These are phyloP conservation scores for Patella depressa DNA, from an alignment of 2,888 invertebrate genomes.

Conservation along the genomic window DNA sequence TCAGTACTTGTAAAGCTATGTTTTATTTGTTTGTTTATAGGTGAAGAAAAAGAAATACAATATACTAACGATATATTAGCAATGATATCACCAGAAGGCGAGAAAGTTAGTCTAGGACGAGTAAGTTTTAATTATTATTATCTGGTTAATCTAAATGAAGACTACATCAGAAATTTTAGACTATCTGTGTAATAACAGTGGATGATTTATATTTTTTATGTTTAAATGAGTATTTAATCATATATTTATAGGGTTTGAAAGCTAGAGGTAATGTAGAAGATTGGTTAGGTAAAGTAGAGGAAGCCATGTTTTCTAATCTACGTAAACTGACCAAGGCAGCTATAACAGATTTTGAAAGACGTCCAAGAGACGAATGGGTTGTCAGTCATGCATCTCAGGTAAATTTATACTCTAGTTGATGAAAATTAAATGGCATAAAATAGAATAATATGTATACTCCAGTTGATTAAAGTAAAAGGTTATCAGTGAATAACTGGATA, in stretches of 20 bases:
- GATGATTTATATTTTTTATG: neutral
- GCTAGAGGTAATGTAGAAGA: slow-evolving; percentile 89
- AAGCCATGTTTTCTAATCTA: slow-evolving; percentile 87
- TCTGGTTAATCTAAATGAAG: too few species aligned
- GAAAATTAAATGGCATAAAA: too few species aligned
- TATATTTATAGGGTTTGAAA: slow-evolving; percentile 61
- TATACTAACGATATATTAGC: slow-evolving; percentile 86
- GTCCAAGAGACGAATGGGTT: slow-evolving; percentile 82
- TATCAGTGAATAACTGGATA: neutral
- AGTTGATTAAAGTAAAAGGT: too few species aligned
- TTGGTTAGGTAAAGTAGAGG: slow-evolving; percentile 92
- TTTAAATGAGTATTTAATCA: slow-evolving; percentile 8
- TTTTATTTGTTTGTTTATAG: slow-evolving; percentile 27
- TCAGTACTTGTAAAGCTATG: too few species aligned
- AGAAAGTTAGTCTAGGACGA: slow-evolving; percentile 83
- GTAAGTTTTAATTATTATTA: slow-evolving; percentile 64
- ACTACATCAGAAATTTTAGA: neutral
- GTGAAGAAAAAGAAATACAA: slow-evolving; percentile 54
- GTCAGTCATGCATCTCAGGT: slow-evolving; percentile 83
- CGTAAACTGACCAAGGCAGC: slow-evolving; percentile 83
- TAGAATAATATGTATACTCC: too few species aligned
- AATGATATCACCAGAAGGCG: slow-evolving; percentile 91
- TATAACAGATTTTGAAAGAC: slow-evolving; percentile 79
- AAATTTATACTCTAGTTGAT: slow-evolving; percentile 5
- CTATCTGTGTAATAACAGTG: neutral